Evolutionary conservation across 2,113 vertebrate species (phyloP).

Genomic region (Anoura caudifer): DNA sequence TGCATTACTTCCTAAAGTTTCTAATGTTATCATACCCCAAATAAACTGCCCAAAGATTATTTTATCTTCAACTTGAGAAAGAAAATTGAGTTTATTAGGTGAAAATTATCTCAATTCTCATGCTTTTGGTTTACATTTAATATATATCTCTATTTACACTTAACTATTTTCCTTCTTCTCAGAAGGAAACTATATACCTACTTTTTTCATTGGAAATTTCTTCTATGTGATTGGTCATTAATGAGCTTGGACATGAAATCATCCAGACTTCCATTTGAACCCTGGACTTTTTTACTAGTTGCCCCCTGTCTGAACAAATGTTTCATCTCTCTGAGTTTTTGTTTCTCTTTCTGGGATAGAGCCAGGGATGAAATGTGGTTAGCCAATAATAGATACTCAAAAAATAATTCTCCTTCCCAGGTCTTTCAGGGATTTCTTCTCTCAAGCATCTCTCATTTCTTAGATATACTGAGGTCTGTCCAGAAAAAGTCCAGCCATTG

Average conservation of each 20-base stretch:
- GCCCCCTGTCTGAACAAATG: background rate
- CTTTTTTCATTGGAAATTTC: background rate
- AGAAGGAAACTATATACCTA: rapidly evolving
- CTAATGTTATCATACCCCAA: background rate
- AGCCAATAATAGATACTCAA: background rate
- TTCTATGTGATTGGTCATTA: background rate
- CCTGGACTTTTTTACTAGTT: background rate
- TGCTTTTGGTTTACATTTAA: background rate
- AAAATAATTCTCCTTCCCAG: background rate
- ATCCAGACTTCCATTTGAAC: background rate
- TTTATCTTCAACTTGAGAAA: background rate
- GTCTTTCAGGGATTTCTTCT: background rate
- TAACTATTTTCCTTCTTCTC: background rate
- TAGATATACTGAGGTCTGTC: background rate
- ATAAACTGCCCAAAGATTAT: background rate
- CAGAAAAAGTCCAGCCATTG: too few relatives aligned
- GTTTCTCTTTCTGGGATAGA: background rate
- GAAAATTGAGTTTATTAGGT: background rate
- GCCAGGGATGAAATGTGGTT: background rate
- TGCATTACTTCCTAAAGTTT: background rate
- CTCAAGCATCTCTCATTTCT: background rate
- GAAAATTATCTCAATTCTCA: background rate
- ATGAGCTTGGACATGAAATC: background rate
- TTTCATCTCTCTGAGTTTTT: background rate
- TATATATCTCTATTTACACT: background rate